Evolutionary conservation across 2,113 vertebrate genomes (phyloP), one percentile per base, ranked within the genome.

Genomic region (Orientallactaga bullata): DNA sequence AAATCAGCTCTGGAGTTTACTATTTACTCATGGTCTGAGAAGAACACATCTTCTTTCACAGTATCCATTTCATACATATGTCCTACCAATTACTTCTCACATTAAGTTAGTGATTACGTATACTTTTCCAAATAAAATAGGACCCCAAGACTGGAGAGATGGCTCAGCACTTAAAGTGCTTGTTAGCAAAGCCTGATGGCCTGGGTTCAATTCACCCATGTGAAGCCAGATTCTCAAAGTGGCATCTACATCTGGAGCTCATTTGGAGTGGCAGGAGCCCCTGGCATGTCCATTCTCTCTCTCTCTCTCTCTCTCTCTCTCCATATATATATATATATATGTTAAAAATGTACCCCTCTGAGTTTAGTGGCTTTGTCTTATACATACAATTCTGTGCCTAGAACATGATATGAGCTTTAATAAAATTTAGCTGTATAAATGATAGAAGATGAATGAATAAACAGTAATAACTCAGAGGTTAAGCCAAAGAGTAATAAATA

Each of bases 361-460:
- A 72, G 23, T 76, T 92, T 47, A 80, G 11, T 20, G 39, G 24
- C 74, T 82, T 51, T 79, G 8, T 61, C n/a, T 73, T 90, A 77
- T 47, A 84, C 0, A 69, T 28, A 58, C 35, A 94, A 90, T 17
- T 28, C 47, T 78, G n/a, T 66, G 11, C 30, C 2, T 28, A 10
- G 51, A 73, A 93, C 11, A 47, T 58, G 4, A 71, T 65, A 71
- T 72, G 47, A 90, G 12, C 8, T 85, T 90, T 85, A 92, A 86
- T 89, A 77, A 76, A 93, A 91, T 60, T 7, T 39, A 81, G 21
- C 23, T 61, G 6, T 77, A 15, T 78, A 83, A 60, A 69, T 87
- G 32, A 83, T 23, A 89, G 82, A 86, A 55, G 51, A 81, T 89
- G 24, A 47, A 74, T 20, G 91, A 85, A 42, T 72, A 42, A 96